Evolutionary conservation across 37 sponge, comb jelly and placozoan genomes (phyloP).

Genomic region (Ephydatia muelleri): DNA sequence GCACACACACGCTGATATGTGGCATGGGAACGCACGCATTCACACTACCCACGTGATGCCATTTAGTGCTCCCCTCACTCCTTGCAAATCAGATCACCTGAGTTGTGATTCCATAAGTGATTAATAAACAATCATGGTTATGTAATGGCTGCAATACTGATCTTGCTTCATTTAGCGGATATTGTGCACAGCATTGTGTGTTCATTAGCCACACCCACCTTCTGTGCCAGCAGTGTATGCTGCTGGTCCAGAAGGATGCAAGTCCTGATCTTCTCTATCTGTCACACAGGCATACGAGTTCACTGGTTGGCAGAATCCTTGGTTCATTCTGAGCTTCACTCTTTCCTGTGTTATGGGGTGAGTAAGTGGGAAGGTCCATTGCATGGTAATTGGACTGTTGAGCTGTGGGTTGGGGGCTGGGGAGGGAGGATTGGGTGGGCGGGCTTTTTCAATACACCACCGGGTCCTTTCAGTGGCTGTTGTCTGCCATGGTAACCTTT

Average conservation of each 20-base stretch:
- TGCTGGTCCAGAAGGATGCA: too few species aligned
- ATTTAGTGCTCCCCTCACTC: neutral
- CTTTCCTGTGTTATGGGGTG: conserved; percentile 84
- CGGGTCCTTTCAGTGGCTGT: neutral
- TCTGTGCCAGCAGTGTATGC: too few species aligned
- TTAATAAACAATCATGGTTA: neutral
- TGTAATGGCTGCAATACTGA: too few species aligned
- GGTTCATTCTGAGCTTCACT: conserved; percentile 56
- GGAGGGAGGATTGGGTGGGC: neutral
- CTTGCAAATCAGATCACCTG: neutral
- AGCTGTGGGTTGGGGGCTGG: neutral
- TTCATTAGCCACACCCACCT: too few species aligned
- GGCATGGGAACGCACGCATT: neutral
- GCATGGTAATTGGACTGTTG: neutral
- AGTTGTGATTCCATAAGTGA: neutral
- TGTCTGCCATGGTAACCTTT: neutral
- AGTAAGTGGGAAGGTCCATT: neutral
- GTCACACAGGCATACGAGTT: conserved; percentile 48
- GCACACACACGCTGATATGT: neutral
- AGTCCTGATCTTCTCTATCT: neutral
- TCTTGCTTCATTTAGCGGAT: too few species aligned
- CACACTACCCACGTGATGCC: neutral
- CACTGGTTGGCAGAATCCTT: conserved; percentile 52
- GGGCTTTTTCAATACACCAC: neutral
- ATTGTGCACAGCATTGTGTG: neutral